These are phyloP conservation scores for Patiria pectinifera DNA, from an alignment of 53 echinoderm and acorn worm genomes.

Conservation along the genomic window DNA sequence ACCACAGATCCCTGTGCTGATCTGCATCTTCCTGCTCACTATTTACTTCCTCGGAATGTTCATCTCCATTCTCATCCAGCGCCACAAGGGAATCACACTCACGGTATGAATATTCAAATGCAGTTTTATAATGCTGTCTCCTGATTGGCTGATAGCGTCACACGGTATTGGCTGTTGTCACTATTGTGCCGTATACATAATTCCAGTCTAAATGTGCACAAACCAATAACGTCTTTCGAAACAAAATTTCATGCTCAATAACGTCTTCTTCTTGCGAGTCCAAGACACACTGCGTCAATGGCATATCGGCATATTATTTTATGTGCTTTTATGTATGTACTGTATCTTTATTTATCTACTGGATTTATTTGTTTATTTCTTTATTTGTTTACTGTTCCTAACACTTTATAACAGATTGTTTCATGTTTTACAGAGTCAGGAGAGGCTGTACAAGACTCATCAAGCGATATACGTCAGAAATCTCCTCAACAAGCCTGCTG, in stretches of 20 bases:
- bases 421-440: conserved; percentile 64
- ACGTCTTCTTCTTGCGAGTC: too few species aligned
- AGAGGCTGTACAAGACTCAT: conserved; percentile 76
- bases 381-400: not conserved
- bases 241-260: too few species aligned
- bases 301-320: too few species aligned
- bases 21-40: not conserved
- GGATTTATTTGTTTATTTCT: too few species aligned
- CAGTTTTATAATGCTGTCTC: not conserved
- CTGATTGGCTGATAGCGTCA: too few species aligned
- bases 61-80: conserved; percentile 3
- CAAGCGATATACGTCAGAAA: conserved; percentile 78
- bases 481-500: conserved; percentile 71
- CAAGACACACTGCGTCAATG: too few species aligned
- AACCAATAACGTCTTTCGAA: too few species aligned
- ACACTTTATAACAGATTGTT: not conserved
- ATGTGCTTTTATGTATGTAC: too few species aligned
- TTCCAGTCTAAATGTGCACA: too few species aligned
- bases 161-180: too few species aligned
- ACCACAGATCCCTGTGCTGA: not conserved
- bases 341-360: too few species aligned
- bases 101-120: conserved; percentile 8
- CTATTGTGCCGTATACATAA: too few species aligned
- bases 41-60: conserved; percentile 22
- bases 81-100: not conserved